Percentiles rank a stretch among this genome's conserved stretches.
phyloP scores from a whole-genome alignment of 2,797 vertebrate species.

The Hemibagrus guttatus region DNA sequence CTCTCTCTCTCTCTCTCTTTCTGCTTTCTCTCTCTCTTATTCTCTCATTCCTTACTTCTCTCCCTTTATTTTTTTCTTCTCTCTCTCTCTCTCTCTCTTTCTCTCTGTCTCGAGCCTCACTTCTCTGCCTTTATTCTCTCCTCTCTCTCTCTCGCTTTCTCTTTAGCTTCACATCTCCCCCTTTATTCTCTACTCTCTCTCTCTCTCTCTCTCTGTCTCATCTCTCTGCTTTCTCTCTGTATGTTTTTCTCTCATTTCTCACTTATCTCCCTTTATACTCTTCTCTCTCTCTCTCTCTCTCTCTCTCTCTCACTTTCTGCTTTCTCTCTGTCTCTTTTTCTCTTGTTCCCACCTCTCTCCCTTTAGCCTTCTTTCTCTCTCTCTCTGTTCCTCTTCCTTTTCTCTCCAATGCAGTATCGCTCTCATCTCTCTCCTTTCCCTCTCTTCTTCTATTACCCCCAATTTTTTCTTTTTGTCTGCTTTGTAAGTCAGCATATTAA shows the following conservation, averaged over 20 bases:
- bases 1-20: background rate
- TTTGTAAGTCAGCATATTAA: background rate
- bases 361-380: background rate
- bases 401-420: no score
- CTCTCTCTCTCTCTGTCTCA: background rate
- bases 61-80: background rate
- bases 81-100: no score
- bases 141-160: no score
- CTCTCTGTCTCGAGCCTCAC: no score
- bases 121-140: no score
- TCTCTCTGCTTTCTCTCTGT: background rate
- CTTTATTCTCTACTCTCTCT: no score
- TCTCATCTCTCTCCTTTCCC: background rate
- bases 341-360: background rate
- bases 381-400: no score
- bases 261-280: background rate
- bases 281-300: background rate
- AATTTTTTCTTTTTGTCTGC: background rate
- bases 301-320: background rate
- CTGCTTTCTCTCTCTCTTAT: background rate
- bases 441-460: slow-evolving; percentile 13
- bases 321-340: background rate
- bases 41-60: no score
- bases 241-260: background rate
- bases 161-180: no score